Conservation (phyloP, 1,140 invertebrate genomes). For the Piezodorus guildinii region DNA sequence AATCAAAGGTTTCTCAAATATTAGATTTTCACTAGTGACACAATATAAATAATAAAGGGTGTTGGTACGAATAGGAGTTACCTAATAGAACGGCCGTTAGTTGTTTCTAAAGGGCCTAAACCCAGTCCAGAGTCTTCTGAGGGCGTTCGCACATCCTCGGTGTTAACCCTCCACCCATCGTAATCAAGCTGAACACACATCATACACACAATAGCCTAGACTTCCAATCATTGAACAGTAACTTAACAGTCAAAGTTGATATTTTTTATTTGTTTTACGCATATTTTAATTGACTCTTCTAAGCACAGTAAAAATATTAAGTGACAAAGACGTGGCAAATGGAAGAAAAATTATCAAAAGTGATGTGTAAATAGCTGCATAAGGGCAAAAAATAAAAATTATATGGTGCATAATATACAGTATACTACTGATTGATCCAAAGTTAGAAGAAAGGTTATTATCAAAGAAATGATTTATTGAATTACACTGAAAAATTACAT, state of each 20-base stretch:
- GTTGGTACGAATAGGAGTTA: constrained; percentile 24
- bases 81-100: constrained; percentile 25
- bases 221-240: constrained; percentile 15
- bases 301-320: too few species aligned
- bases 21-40: neutral
- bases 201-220: constrained; percentile 25
- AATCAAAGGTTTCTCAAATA: neutral
- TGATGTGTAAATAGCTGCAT: too few species aligned
- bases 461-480: too few species aligned
- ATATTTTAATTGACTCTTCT: too few species aligned
- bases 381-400: too few species aligned
- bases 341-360: too few species aligned
- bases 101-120: constrained; percentile 42
- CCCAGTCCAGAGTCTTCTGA: constrained; percentile 75
- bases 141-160: constrained; percentile 55
- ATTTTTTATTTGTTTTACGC: too few species aligned
- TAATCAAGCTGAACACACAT: constrained; percentile 26
- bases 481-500: too few species aligned
- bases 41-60: constrained; percentile 4
- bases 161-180: constrained; percentile 25
- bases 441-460: too few species aligned
- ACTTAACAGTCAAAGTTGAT: constrained; percentile 9
- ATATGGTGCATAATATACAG: too few species aligned
- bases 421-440: too few species aligned
- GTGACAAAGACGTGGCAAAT: too few species aligned